Evolutionary conservation across 2,113 vertebrate species (phyloP).

Genomic region (Phodopus roborovskii): DNA sequence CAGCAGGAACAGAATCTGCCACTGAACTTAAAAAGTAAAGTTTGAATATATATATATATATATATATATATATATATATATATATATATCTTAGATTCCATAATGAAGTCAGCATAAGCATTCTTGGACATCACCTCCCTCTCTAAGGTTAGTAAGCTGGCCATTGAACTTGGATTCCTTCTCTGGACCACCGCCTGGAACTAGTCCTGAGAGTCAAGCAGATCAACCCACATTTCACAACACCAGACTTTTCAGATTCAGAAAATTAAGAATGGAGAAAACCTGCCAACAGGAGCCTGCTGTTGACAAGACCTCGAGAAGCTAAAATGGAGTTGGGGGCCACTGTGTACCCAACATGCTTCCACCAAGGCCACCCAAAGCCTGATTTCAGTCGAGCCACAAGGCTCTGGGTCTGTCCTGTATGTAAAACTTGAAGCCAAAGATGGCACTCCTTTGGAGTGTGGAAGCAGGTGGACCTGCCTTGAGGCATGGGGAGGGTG

Average conservation of each 20-base stretch:
- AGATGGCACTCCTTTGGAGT: slow-evolving; percentile 64
- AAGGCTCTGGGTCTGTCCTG: slow-evolving; percentile 57
- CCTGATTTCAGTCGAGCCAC: slow-evolving; percentile 58
- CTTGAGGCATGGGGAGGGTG: background rate
- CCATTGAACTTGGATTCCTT: slow-evolving; percentile 24
- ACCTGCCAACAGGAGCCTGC: slow-evolving; percentile 24
- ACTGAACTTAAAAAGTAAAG: slow-evolving; percentile 26
- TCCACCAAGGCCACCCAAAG: slow-evolving; percentile 57
- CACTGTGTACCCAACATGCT: slow-evolving; percentile 5
- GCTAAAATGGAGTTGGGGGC: slow-evolving; percentile 21
- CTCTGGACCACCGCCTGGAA: background rate
- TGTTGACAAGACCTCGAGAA: slow-evolving; percentile 23
- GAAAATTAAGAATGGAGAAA: slow-evolving; percentile 36
- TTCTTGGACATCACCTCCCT: slow-evolving; percentile 9
- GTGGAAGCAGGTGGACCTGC: slow-evolving; percentile 60
- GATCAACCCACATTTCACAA: background rate
- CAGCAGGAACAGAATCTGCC: background rate
- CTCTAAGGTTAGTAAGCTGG: background rate
- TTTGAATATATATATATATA: background rate
- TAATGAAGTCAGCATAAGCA: background rate
- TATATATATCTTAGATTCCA: background rate
- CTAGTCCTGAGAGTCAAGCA: background rate
- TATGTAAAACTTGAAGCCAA: slow-evolving; percentile 64
- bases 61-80: background rate
- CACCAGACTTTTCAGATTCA: background rate